Evolutionary conservation across 2,113 vertebrate species (phyloP).

Genomic region (Cyprinodon brontotheroides): DNA sequence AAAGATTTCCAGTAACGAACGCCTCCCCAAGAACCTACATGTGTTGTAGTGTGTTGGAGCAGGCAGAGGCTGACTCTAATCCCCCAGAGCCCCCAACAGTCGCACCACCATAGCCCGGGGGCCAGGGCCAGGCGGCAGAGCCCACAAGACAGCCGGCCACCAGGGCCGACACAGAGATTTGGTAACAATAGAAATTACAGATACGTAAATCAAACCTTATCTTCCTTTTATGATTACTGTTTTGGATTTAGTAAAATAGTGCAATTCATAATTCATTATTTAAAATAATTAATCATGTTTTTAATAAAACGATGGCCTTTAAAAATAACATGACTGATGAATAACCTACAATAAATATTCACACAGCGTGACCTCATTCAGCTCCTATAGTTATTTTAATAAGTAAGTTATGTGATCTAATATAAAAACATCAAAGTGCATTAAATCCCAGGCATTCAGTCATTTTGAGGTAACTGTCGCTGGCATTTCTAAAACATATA

Average conservation of each 20-base stretch:
- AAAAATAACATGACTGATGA: too few relatives aligned
- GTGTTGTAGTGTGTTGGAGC: too few relatives aligned
- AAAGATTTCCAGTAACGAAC: neutral
- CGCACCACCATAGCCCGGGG: too few relatives aligned
- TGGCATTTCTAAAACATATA: neutral
- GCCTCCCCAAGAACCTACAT: too few relatives aligned
- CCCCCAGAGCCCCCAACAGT: too few relatives aligned
- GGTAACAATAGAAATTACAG: neutral
- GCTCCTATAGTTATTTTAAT: neutral
- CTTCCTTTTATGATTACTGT: neutral
- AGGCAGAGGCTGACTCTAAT: too few relatives aligned
- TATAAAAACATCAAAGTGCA: too few relatives aligned
- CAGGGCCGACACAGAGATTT: neutral
- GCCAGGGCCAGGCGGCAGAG: too few relatives aligned
- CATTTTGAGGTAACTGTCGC: neutral
- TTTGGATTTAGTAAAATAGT: neutral
- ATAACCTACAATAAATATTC: neutral
- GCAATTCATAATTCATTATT: neutral
- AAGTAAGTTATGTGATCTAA: neutral
- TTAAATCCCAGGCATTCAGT: neutral
- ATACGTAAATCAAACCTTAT: conserved; percentile 1
- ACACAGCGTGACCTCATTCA: neutral
- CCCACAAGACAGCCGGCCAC: neutral
- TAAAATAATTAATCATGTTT: neutral
- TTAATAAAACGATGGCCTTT: neutral